Conservation (phyloP, 2,113 vertebrate genomes). For the Motacilla alba region DNA sequence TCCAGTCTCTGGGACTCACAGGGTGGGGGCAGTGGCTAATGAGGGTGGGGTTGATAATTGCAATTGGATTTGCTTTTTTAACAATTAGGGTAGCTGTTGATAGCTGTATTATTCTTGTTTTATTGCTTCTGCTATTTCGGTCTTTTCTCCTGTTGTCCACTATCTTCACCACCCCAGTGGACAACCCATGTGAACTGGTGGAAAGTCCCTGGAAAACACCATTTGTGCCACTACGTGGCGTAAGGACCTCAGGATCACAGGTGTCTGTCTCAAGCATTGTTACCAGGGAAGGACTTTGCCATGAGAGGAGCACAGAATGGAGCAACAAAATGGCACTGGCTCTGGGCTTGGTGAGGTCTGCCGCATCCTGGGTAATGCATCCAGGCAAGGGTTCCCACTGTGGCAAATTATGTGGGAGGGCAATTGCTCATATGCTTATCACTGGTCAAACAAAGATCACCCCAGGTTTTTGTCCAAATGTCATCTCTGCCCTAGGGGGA, state of each 20-base stretch:
- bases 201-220: not conserved
- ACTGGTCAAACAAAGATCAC: not conserved
- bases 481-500: not conserved
- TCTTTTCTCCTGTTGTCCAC: not conserved
- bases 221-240: fast-evolving
- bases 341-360: fast-evolving
- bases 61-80: not conserved
- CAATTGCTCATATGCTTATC: not conserved
- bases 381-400: not conserved
- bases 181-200: not conserved
- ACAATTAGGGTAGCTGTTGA: not conserved
- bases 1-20: not conserved
- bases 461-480: not conserved
- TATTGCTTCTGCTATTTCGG: not conserved
- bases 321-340: not conserved
- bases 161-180: not conserved
- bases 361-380: not conserved
- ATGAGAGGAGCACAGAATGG: not conserved
- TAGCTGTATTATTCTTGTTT: not conserved
- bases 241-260: not conserved
- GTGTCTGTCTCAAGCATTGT: not conserved
- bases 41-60: not conserved
- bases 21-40: not conserved
- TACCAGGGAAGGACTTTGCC: not conserved
- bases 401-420: not conserved